A percentile compares a stretch with the other conserved stretches of the same genome.
Evolutionary conservation across 1,140 invertebrate genomes (phyloP).

Genomic region (Papilio xuthus): DNA sequence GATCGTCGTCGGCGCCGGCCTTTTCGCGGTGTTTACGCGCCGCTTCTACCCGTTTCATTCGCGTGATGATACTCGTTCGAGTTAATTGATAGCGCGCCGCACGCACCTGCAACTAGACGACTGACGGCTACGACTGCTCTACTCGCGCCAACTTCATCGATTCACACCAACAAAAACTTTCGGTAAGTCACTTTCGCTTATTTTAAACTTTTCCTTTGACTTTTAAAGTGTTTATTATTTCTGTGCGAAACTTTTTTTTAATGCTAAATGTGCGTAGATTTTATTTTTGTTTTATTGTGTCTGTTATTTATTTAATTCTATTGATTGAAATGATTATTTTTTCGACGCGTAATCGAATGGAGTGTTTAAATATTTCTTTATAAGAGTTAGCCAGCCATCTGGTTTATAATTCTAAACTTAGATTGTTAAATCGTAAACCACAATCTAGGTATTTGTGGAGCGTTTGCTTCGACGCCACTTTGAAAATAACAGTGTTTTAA

Average conservation of each 20-base stretch:
- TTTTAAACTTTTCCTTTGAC: constrained; percentile 43
- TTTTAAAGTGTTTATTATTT: constrained; percentile 31
- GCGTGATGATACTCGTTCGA: constrained; percentile 70
- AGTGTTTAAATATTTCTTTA: constrained; percentile 67
- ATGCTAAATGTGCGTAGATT: constrained; percentile 11
- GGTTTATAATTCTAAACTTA: constrained; percentile 81
- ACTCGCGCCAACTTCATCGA: constrained; percentile 51
- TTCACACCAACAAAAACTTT: constrained; percentile 51
- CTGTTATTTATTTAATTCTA: neutral
- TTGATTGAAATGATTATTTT: constrained; percentile 28
- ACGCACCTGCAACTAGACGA: constrained; percentile 57
- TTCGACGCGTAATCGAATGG: constrained; percentile 8
- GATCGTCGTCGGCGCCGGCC: constrained; percentile 77
- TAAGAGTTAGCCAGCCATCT: constrained; percentile 76
- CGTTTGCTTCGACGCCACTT: constrained; percentile 40
- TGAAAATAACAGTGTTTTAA: neutral
- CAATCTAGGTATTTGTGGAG: constrained; percentile 68
- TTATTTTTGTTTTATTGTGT: neutral
- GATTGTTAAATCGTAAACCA: constrained; percentile 79
- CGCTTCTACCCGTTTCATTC: constrained; percentile 65
- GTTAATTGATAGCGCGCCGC: constrained; percentile 69
- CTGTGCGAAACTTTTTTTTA: constrained; percentile 21
- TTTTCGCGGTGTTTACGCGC: constrained; percentile 73
- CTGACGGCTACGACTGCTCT: constrained; percentile 44
- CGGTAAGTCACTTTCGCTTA: constrained; percentile 56